Base-by-base conservation (phyloP, 2,888 invertebrate genomes). In the Diadegma fenestrale region DNA sequence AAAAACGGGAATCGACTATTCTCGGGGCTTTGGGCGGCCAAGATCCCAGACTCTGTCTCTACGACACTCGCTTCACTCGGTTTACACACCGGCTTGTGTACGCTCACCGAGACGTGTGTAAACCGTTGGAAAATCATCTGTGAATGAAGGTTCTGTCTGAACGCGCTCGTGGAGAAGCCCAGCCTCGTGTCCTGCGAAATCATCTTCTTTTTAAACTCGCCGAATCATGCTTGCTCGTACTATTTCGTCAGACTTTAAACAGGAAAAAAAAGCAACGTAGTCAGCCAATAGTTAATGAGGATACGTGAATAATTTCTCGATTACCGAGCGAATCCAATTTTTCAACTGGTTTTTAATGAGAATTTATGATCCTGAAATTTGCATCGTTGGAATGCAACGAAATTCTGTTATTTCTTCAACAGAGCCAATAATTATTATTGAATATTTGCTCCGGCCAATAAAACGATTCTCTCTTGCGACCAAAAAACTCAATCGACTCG, bases 111-210 rank as follows among this genome's bases (percentile, higher is more conserved):
- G 78, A 80, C 82, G 85, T 80, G 88, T 92, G 88, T 92, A 90
- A 91, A 91, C 90, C 89, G 91, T 91, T 91, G 89, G 88, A 90
- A 91, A 89, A 77, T 89, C 89, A 82, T 75, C 88, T 88, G 84
- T 93, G 90, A 93, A 93, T 93, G 92, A 86, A 33, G 63, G 85
- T 89, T 93, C 80, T 93, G 93, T 93, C 88, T 88, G 86, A 85
- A 88, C 87, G 91, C 93, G 90, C 88, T 92, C 91, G 88, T 82
- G 90, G 90, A 90, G 91, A 93, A 93, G 91, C 89, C 91, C 77
- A 17, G 26, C 17, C 66, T 63, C 43, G 84, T 86, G 86, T 88
- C 88, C 87, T 88, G 88, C 77, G 84, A 73, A 80, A 73, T 64
- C 72, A 61, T 78, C 63, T 61, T 77, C 77, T 75, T 68, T 75